These are phyloP conservation scores for Spongilla lacustris DNA, from an alignment of 37 sponge, comb jelly and placozoan species.

Conservation along the genomic window DNA sequence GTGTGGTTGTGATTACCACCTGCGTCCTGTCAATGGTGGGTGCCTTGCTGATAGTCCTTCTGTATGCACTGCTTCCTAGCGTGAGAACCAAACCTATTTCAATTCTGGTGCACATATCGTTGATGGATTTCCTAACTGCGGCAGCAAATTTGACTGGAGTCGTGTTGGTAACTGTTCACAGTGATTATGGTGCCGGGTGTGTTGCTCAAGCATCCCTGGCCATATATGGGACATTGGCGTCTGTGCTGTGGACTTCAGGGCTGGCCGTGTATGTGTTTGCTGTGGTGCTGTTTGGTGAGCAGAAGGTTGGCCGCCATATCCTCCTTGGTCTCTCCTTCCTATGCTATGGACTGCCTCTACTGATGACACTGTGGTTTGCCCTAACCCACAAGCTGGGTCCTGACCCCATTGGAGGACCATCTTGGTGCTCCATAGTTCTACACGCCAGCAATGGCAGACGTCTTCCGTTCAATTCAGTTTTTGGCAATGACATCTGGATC, in stretches of 20 bases:
- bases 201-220: conserved; percentile 11
- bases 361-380: conserved; percentile 17
- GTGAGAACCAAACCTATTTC: conserved; percentile 37
- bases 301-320: neutral
- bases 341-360: conserved; percentile 27
- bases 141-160: conserved; percentile 49
- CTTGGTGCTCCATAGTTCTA: conserved; percentile 37
- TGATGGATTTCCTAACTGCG: conserved; percentile 33
- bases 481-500: conserved; percentile 47
- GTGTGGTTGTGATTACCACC: neutral
- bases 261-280: conserved; percentile 39
- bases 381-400: neutral
- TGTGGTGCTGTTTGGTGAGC: neutral
- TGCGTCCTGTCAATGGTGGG: conserved; percentile 49
- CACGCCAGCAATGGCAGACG: neutral
- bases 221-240: conserved; percentile 19
- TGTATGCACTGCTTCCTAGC: conserved; percentile 23
- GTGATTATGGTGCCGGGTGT: neutral
- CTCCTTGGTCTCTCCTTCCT: neutral
- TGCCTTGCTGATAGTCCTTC: conserved; percentile 34
- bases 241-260: conserved; percentile 36
- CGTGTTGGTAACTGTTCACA: conserved; percentile 10
- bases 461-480: neutral
- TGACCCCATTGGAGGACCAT: conserved; percentile 23
- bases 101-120: conserved; percentile 53